Base-by-base conservation (phyloP, 2,797 vertebrate genomes). In the Pampus argenteus region DNA sequence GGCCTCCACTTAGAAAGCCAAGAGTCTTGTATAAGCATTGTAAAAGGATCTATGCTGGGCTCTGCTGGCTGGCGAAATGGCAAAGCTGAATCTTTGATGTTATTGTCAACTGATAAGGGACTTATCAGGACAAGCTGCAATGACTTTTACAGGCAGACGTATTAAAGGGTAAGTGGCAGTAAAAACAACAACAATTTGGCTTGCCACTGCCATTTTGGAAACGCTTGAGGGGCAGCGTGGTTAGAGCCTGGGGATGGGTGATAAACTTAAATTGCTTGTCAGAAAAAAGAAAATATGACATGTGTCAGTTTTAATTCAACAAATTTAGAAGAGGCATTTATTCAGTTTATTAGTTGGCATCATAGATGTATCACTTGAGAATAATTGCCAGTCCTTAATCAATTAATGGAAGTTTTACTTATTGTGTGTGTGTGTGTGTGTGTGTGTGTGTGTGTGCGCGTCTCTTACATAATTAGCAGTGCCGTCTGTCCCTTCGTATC, bases 401-500 rank as follows among this genome's bases (percentile, higher is more conserved):
- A 50, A 61, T 40, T 29, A 17, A 59, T 18, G 6, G 23, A 38
- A 4, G 2, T 51, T 23, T 57, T 13, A 55, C 22, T 57, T 10
- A 36, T 22, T n/a, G 34, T 17, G 5, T 68, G 42, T 6, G 31
- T 25, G 63, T 11, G 23, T 38, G 23, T 22, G 22, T 51, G 48
- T 31, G 49, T 25, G 66, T 52, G 29, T 59, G 23, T 38, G 23
- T 22, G 22, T 51, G 48, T 31, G 49, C 23, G 66, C 49, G 29
- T 40, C 0, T 77, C 93, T 92, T 89, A 94, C 93, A 42, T 93
- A 92, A 82, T 91, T 93, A 52, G 88, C 71, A 26, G 83, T 4
- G 61, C 34, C 76, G 76, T 92, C 91, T 3, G 74, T 63, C 34
- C 80, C 89, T 25, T 96, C 91, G 25, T 96, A 94, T 75, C 94